These are phyloP conservation scores for Thymelicus sylvestris DNA, from an alignment of 2,888 invertebrate genomes.

Conservation along the genomic window DNA sequence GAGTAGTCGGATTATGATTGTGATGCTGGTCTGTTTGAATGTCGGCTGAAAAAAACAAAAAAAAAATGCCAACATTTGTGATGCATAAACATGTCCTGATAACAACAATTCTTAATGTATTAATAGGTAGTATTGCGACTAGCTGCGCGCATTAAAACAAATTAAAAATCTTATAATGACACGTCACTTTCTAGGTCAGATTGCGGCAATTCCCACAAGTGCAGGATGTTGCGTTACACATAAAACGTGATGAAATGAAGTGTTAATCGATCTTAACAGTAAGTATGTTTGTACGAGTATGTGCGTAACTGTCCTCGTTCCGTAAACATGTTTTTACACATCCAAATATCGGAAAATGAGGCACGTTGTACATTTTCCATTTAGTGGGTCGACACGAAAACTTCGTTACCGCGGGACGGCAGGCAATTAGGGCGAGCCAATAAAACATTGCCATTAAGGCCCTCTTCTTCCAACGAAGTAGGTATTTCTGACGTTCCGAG, in stretches of 20 bases:
- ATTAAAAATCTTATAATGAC: background rate
- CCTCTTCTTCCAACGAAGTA: too few relatives aligned
- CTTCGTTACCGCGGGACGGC: conserved; percentile 68
- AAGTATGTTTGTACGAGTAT: background rate
- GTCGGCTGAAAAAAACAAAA: too few relatives aligned
- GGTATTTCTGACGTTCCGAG: too few relatives aligned
- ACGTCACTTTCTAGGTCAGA: background rate
- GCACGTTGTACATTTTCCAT: conserved; percentile 43
- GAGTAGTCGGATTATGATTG: too few relatives aligned
- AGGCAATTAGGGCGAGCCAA: conserved; percentile 77
- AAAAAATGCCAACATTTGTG: too few relatives aligned
- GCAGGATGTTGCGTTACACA: background rate
- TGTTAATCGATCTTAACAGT: background rate
- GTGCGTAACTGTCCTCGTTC: conserved; percentile 7
- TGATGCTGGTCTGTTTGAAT: too few relatives aligned
- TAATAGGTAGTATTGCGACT: too few relatives aligned
- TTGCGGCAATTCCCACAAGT: background rate
- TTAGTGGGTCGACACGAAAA: conserved; percentile 66
- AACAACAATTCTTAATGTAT: too few relatives aligned
- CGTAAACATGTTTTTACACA: conserved; percentile 29
- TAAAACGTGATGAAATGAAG: background rate
- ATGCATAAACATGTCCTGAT: too few relatives aligned
- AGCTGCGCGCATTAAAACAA: too few relatives aligned
- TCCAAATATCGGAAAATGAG: conserved; percentile 50
- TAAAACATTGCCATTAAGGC: conserved; percentile 72